Base-by-base conservation (phyloP, 2,113 vertebrate genomes). In the Antechinus flavipes region DNA sequence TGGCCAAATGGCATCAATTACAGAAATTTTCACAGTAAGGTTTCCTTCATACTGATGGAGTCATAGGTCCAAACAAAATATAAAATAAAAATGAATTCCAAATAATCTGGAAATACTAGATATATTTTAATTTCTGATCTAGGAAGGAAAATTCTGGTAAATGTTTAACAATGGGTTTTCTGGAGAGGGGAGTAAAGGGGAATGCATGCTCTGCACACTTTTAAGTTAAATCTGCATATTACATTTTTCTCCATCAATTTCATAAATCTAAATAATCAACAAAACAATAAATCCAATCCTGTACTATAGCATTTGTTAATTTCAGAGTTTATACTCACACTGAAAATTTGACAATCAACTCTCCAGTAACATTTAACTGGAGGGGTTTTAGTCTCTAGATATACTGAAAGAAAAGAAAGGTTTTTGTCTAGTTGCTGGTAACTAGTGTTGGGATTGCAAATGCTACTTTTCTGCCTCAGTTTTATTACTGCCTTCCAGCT, bases 401-500 rank as follows among this genome's bases (percentile, higher is more conserved):
- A 94, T 92, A 97, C 47, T 68, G 84, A 52, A 54, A 95, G 91
- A 94, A 98, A 96, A 35, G 11, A 89, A 93, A 96, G 24, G 30
- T 49, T 92, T 26, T 95, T n/a, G 12, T 94, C 89, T 95, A 23
- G 84, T 55, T 55, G 92, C 90, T 94, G 61, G 95, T 91, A 98
- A 95, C 91, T 30, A 61, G 92, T 94, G 46, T 24, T 90, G 56
- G 95, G 91, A 22, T 19, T 92, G 68, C 50, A 95, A 97, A 96
- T 54, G 94, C 90, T 97, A 97, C 93, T 96, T 97, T 95, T 91
- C 95, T 94, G 92, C 91, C 95, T 98, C 12, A 0, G 50, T 92
- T 97, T 97, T 93, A 93, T 96, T 96, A 91, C 93, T 97, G 97
- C 96, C 95, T 98, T 97, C 97, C 93, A 97, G 89, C 89, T 94